Evolutionary conservation across 2,113 vertebrate species (phyloP).

Genomic region (Pseudorhombus dupliciocellatus): DNA sequence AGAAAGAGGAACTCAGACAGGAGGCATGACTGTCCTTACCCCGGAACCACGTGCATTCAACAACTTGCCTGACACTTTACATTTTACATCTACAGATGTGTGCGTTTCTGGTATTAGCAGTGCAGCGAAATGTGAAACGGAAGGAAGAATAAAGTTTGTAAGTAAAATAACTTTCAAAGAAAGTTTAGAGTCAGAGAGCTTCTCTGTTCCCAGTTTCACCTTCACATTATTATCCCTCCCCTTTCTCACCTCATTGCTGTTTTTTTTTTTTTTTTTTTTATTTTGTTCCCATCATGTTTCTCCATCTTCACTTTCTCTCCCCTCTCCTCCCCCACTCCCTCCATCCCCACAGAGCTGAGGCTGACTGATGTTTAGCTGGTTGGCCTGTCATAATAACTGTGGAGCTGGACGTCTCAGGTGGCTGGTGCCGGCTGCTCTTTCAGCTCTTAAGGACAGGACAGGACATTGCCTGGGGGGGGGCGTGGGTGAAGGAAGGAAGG

Average conservation of each 20-base stretch:
- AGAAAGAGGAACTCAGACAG: not conserved
- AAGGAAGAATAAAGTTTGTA: not conserved
- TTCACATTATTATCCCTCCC: not conserved
- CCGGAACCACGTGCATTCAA: not conserved
- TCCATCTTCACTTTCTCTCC: conserved; percentile 6
- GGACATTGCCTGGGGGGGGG: conserved; percentile 38
- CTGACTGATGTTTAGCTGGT: conserved; percentile 69
- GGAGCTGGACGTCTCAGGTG: conserved; percentile 61
- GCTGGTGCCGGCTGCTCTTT: conserved; percentile 53
- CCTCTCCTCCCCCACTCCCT: conserved; percentile 22
- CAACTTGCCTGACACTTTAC: not conserved
- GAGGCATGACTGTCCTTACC: not conserved
- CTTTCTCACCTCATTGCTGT: not conserved
- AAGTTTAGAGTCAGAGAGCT: not conserved
- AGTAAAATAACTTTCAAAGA: not conserved
- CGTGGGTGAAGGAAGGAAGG: conserved; percentile 25
- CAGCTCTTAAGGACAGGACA: conserved; percentile 56
- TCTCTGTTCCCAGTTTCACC: not conserved
- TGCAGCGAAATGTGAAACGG: not conserved
- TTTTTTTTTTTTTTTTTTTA: conserved; percentile 17
- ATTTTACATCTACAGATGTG: no score
- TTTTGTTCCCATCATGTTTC: conserved; percentile 5
- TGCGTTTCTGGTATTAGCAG: no score
- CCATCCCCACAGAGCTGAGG: conserved; percentile 41
- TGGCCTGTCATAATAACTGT: conserved; percentile 63